These are phyloP conservation scores for Pterobdella sp. DNA, from an alignment of 2,888 invertebrate species.

Conservation along the genomic window DNA sequence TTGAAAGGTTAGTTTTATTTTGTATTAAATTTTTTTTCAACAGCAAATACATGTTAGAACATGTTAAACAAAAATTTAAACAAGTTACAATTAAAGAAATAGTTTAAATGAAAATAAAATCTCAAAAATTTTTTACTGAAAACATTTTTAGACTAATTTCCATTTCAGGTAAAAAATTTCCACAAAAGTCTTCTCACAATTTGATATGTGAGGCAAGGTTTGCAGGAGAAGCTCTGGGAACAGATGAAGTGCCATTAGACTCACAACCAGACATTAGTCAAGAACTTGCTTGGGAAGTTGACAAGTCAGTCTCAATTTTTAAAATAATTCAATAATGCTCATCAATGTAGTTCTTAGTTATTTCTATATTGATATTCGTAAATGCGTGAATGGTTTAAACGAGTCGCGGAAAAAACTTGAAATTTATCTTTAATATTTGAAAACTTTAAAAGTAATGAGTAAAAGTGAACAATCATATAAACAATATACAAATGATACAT, in stretches of 20 bases:
- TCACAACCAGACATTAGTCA: slow-evolving; percentile 51
- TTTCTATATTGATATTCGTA: too few relatives aligned
- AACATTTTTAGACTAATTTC: not conserved
- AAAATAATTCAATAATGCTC: too few relatives aligned
- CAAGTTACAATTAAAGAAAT: not conserved
- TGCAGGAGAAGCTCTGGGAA: slow-evolving; percentile 52
- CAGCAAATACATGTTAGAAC: not conserved
- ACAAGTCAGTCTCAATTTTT: slow-evolving; percentile 44
- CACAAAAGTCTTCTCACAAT: slow-evolving; percentile 46
- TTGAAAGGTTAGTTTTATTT: not conserved
- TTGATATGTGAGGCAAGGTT: slow-evolving; percentile 52
- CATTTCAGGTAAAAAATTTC: slow-evolving; percentile 49
- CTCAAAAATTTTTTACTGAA: not conserved
- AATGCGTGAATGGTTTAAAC: too few relatives aligned
- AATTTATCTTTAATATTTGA: too few relatives aligned
- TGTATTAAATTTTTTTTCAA: not conserved
- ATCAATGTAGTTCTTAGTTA: too few relatives aligned
- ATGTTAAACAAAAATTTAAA: not conserved
- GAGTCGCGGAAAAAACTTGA: too few relatives aligned
- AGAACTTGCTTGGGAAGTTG: slow-evolving; percentile 53
- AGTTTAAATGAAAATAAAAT: not conserved
- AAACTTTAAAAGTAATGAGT: too few relatives aligned
- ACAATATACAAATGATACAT: too few relatives aligned
- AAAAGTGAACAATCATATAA: too few relatives aligned
- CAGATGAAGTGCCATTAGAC: slow-evolving; percentile 51